These are phyloP conservation scores for Platichthys stellatus DNA, from an alignment of 2,113 vertebrate species.

Conservation along the genomic window DNA sequence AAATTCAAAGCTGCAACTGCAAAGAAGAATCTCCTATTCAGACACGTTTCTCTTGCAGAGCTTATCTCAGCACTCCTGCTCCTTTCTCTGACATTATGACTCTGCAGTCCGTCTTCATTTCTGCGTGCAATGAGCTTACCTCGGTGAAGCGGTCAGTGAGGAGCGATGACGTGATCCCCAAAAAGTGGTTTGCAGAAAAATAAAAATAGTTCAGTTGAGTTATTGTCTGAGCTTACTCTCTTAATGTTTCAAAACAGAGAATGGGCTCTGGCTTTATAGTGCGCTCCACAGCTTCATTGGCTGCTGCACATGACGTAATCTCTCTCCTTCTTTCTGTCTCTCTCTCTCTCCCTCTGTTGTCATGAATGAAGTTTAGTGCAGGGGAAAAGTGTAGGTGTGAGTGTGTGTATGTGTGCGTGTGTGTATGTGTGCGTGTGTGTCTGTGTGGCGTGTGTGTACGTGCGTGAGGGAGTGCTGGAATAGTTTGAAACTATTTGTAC, in stretches of 20 bases:
- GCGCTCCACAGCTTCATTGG: conserved; percentile 75
- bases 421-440: conserved; percentile 15
- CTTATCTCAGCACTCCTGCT: not conserved
- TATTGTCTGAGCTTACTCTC: conserved; percentile 38
- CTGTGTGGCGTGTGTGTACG: conserved; percentile 4
- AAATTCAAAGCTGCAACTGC: conserved; percentile 3
- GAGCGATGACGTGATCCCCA: not conserved
- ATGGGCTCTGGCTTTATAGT: conserved; percentile 78
- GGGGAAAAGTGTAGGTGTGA: conserved; percentile 39
- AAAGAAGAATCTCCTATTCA: not conserved
- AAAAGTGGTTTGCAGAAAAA: not conserved
- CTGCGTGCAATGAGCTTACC: conserved; percentile 56
- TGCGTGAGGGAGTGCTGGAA: not conserved
- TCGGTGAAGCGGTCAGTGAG: not conserved
- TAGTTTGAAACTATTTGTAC: not conserved
- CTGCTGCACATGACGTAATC: conserved; percentile 67
- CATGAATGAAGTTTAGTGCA: conserved; percentile 71
- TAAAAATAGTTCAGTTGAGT: not conserved
- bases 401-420: not conserved
- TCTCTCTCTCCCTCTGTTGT: conserved; percentile 20
- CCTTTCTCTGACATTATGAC: conserved; percentile 3
- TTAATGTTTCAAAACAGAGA: conserved; percentile 51
- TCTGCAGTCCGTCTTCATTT: not conserved
- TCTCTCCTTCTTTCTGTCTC: not conserved
- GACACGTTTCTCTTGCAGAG: conserved; percentile 3